Base-by-base conservation (phyloP, 1,140 invertebrate genomes). In the Sweltsa coloradensis region DNA sequence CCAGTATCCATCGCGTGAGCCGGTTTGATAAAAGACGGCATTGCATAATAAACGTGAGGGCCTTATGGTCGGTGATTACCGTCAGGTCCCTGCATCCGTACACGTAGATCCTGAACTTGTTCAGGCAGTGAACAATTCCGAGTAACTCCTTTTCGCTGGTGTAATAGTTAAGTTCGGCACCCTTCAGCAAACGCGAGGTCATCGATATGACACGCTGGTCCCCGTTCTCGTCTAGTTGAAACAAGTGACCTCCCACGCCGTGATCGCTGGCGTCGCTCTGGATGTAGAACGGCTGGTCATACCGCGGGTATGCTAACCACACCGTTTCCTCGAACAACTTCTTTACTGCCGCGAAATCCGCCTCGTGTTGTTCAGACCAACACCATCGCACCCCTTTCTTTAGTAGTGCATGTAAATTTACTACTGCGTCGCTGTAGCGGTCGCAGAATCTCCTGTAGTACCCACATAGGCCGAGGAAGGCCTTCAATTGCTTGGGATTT, bases 401-500 rank as follows among this genome's bases (percentile, higher is more conserved):
- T 11, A 37, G 23, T 22, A 37, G 23, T 4, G 16, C 36, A 19
- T 19, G 23, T 22, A 37, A 4, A 5, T 16, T 16, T 37, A 22
- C 5, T 19, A 37, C 11, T 5, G 11, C 23, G 18, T 5, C 3
- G 5, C 16, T 19, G 23, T 19, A 37, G 16, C 23, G 5, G 5
- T 37, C 36, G 5, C 16, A 16, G 11, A 37, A 37, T 7, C 36
- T 16, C 4, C 56, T 22, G 31, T 53, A 57, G 21, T 53, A 57
- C 16, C 29, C 31, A 2, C 41, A 37, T 21, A 52, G 13, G 2
- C 54, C 55, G 14, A 55, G 34, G 34, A 55, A 55, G 1, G 40
- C 43, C 31, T 37, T 21, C 2, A 57, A 18, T 19, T 55, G 29
- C 21, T 29, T 37, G n/a, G 43, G 7, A 34, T 37, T 51, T 2